phyloP scores from a whole-genome alignment of 2,888 invertebrate species.

The Eilema caniola region DNA sequence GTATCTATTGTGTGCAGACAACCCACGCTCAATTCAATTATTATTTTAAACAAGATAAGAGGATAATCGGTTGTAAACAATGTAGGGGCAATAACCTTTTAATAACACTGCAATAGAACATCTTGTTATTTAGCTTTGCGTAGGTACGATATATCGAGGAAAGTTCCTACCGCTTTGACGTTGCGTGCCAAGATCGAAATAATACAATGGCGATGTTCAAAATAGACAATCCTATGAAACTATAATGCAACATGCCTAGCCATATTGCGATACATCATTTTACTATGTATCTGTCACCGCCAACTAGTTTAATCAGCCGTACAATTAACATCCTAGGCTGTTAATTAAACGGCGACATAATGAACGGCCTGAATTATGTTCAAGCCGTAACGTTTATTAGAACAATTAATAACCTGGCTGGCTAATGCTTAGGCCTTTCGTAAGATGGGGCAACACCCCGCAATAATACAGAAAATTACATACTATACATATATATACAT shows the following conservation, averaged over 20 bases:
- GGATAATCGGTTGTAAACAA: slow-evolving; percentile 56
- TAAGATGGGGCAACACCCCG: too few species aligned
- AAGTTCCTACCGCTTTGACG: slow-evolving; percentile 10
- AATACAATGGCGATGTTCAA: slow-evolving; percentile 15
- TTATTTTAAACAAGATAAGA: slow-evolving; percentile 55
- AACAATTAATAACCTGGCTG: too few species aligned
- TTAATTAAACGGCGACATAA: too few species aligned
- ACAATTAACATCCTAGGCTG: too few species aligned
- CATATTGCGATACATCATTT: neutral
- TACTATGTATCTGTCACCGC: too few species aligned
- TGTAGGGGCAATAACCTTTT: slow-evolving; percentile 55
- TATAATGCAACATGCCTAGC: neutral
- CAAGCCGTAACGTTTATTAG: too few species aligned
- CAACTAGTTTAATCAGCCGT: too few species aligned
- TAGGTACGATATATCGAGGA: slow-evolving; percentile 24
- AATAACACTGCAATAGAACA: slow-evolving; percentile 43
- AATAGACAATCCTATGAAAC: neutral
- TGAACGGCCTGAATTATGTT: too few species aligned
- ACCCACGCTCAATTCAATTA: slow-evolving; percentile 61
- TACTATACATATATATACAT: too few species aligned
- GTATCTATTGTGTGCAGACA: slow-evolving; percentile 38
- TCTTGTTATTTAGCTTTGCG: slow-evolving; percentile 29
- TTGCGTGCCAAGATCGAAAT: slow-evolving; percentile 21
- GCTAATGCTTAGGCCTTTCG: too few species aligned
- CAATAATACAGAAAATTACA: too few species aligned